Base-by-base conservation (phyloP, 2,113 vertebrate genomes). In the Stomatorhinus ivindoensis region DNA sequence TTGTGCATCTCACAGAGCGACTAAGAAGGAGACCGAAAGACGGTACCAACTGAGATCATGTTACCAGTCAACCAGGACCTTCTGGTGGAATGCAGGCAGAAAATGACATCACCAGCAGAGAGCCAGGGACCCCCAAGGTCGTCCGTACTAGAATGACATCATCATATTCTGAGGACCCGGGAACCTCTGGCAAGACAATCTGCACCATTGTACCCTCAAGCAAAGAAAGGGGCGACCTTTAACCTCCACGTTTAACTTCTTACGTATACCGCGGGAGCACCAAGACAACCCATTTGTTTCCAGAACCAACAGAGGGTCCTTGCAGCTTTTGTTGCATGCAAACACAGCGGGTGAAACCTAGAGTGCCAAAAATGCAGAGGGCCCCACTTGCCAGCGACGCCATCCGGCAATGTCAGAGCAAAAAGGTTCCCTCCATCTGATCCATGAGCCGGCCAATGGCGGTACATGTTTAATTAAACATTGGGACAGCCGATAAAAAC, bases 331-430 rank as follows among this genome's bases (percentile, higher is more conserved):
- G 88, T 89, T 89, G 31, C 76, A 21, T n/a, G 50, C 50, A 82
- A 55, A 58, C 88, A 89, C 88, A 89, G 88, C 19, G 69, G 88
- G 76, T 46, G 76, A 58, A 89, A 83, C 76, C 88, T 84, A 44
- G 39, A 48, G 73, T 27, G 87, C 87, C 55, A 87, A 61, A 87
- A 39, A 61, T 39, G 8, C 86, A 5, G 19, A n/a, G 17, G 11
- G 35, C 13, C 48, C 24, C 9, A 19, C 19, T 76, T 27, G 76
- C 86, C 53, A 46, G 51, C 35, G 19, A 19, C 11, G 53, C 73
- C 88, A 83, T 73, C 47, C 50, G 35, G 27, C 42, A 35, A 86
- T 31, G 3, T 50, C 1, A n/a, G 13, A 87, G n/a, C 17, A 53
- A 82, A 50, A 11, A 13, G 0, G 31, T 11, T 73, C 47, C 15